Conservation (phyloP, 2,888 invertebrate species). For the Ferrisia virgata region DNA sequence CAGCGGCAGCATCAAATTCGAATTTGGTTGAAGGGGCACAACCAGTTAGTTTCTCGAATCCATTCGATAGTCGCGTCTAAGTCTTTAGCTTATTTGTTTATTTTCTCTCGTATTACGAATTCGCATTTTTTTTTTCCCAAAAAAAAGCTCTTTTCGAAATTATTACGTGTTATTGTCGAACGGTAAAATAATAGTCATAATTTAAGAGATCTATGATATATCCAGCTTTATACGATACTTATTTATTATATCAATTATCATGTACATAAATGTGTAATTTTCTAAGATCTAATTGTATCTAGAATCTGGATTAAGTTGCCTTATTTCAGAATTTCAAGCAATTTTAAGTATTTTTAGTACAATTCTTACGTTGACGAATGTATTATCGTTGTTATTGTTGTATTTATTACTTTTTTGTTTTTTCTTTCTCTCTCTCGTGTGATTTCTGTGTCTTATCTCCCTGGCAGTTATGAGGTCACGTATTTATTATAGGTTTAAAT, state of each 20-base stretch:
- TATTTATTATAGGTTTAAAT: neutral
- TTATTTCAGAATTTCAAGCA: neutral
- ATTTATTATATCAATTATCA: neutral
- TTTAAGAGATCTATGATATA: neutral
- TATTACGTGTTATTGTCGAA: neutral
- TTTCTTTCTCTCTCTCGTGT: neutral
- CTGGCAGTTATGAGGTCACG: neutral
- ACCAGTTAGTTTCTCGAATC: conserved; percentile 57
- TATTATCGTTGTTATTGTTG: conserved; percentile 5
- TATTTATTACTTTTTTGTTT: neutral
- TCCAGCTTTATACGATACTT: neutral
- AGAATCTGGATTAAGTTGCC: neutral
- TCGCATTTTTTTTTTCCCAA: neutral
- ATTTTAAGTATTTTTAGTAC: neutral
- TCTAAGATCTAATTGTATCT: neutral
- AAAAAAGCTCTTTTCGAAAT: neutral
- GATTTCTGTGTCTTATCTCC: neutral
- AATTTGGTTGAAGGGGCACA: conserved; percentile 78
- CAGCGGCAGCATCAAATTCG: conserved; percentile 63
- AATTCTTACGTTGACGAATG: conserved; percentile 2
- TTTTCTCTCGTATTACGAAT: neutral
- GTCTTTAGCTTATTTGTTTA: neutral
- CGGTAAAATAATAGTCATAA: neutral
- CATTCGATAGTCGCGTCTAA: conserved; percentile 45
- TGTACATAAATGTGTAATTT: neutral